Percentiles rank a stretch among this genome's conserved stretches.
Conservation (phyloP, 1,140 invertebrate genomes). For the Thaumetopoea pityocampa region DNA sequence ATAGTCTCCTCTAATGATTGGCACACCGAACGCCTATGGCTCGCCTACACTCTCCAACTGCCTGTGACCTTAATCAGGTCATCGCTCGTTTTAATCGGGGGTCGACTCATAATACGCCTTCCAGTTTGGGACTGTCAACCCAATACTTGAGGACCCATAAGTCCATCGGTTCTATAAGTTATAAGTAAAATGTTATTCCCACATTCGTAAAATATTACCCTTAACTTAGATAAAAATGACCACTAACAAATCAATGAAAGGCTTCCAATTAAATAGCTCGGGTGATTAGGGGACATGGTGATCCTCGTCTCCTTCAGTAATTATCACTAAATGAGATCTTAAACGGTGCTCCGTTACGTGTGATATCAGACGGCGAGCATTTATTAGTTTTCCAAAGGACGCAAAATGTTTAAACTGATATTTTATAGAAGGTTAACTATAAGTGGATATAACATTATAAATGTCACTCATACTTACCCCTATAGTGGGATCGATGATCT, state of each 20-base stretch:
- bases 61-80: too few relatives aligned
- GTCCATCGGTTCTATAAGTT: neutral
- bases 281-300: slow-evolving; percentile 51
- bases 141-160: neutral
- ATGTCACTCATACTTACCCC: too few relatives aligned
- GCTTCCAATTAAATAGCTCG: slow-evolving; percentile 61
- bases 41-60: too few relatives aligned
- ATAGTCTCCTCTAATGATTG: too few relatives aligned
- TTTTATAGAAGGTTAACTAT: too few relatives aligned
- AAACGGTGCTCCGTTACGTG: slow-evolving; percentile 32
- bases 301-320: slow-evolving; percentile 41
- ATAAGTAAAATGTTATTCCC: slow-evolving; percentile 36
- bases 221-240: slow-evolving; percentile 56
- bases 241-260: slow-evolving; percentile 67
- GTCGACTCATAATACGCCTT: too few relatives aligned
- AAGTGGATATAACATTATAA: too few relatives aligned
- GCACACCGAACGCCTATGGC: too few relatives aligned
- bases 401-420: slow-evolving; percentile 9
- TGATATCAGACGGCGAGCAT: slow-evolving; percentile 30
- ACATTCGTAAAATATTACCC: slow-evolving; percentile 39
- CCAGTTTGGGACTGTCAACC: neutral
- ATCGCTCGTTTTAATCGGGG: too few relatives aligned
- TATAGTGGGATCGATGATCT: too few relatives aligned
- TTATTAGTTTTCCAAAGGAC: slow-evolving; percentile 21
- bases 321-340: slow-evolving; percentile 67